Evolutionary conservation across 2,888 invertebrate species (phyloP), one percentile per base, ranked within the genome.

Genomic region (Galerucella nymphaeae): DNA sequence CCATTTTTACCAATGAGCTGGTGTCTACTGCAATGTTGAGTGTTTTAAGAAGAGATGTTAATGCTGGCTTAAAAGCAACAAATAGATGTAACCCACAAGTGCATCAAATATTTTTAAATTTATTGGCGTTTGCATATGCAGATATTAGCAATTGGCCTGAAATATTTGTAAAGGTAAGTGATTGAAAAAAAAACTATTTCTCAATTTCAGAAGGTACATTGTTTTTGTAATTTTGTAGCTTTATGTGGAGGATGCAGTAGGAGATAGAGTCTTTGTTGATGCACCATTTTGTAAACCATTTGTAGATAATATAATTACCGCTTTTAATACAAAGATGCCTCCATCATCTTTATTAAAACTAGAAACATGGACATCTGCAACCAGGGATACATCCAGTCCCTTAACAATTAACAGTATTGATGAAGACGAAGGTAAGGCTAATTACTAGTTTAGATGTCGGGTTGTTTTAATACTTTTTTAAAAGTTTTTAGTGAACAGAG

Each of bases 221-320:
- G 76, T 50, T 53, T 50, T 69, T 72, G 68, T 53, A 59, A 71
- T 30, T 71, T 85, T 87, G 8, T 82, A 95, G 92, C 90, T 96
- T 0, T 98, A 96, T 85, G 93, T 98, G 73, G 98, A 99, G 83
- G 98, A 99, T 88, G 96, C 97, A 0, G 88, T 97, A 1, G 96
- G 95, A 58, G 98, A 99, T 83, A 89, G 98, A 50, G 90, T 94
- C 78, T 98, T 98, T 96, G 96, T 98, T 20, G 98, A 98, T 84
- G 93, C 94, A 80, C 92, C 94, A 0, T 94, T 96, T 87, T 97
- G 97, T 85, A 94, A 94, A 82, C 93, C 94, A 23, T 94, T 98
- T 84, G 95, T 96, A 0, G 96, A 96, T 80, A 98, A 98, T 85
- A 93, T 98, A 65, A 89, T 94, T 70, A 94, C 94, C 0, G 95